phyloP scores from a whole-genome alignment of 2,113 vertebrate species.

The Gasterosteus aculeatus region DNA sequence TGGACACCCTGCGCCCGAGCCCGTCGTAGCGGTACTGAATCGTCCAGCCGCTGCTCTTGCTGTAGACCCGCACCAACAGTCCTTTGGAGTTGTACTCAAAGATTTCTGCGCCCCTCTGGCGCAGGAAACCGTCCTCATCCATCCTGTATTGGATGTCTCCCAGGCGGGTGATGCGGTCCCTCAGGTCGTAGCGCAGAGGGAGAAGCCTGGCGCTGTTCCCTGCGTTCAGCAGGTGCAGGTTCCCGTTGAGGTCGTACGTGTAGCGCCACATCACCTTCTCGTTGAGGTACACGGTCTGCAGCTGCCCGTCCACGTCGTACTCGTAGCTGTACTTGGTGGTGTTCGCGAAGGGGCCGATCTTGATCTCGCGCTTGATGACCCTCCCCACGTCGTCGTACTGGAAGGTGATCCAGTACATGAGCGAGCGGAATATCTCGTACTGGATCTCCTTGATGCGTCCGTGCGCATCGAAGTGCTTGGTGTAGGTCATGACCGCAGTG shows the following conservation, averaged over 20 bases:
- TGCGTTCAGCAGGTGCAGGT: conserved; percentile 93
- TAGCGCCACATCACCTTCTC: conserved; percentile 98
- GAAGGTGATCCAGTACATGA: conserved; percentile 99
- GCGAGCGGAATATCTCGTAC: conserved; percentile 95
- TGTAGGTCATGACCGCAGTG: conserved; percentile 98
- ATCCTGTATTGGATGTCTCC: conserved; percentile 96
- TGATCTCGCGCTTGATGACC: conserved; percentile 94
- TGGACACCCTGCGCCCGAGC: conserved; percentile 92
- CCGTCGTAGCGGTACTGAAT: conserved; percentile 96
- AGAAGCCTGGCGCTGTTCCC: conserved; percentile 90
- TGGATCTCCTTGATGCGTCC: conserved; percentile 98
- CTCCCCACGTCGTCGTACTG: conserved; percentile 96
- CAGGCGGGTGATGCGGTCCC: conserved; percentile 95
- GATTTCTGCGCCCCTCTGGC: conserved; percentile 93
- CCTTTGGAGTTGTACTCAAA: conserved; percentile 99
- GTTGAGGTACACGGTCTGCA: conserved; percentile 94
- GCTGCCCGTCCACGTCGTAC: conserved; percentile 96
- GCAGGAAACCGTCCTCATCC: conserved; percentile 96
- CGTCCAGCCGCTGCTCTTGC: conserved; percentile 94
- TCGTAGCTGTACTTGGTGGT: conserved; percentile 97
- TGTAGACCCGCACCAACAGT: conserved; percentile 92
- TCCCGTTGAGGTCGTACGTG: conserved; percentile 98
- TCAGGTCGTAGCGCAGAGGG: conserved; percentile 91
- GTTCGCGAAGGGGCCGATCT: conserved; percentile 97
- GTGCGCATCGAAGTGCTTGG: conserved; percentile 96